phyloP scores from a whole-genome alignment of 2,888 invertebrate species.

The Sipha maydis region DNA sequence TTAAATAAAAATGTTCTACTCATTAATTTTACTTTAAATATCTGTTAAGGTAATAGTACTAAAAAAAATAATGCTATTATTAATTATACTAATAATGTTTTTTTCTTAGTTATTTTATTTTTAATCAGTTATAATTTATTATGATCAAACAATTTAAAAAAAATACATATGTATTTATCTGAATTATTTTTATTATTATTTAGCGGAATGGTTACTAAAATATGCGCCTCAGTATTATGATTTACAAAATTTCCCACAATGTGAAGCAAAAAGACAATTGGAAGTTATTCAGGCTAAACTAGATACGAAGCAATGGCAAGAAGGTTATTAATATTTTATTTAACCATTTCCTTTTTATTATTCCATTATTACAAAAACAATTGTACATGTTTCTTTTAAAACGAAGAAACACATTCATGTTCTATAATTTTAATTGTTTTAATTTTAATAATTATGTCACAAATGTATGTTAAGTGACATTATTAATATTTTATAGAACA shows the following conservation, averaged over 20 bases:
- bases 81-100: too few relatives aligned
- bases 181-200: slow-evolving; percentile 63
- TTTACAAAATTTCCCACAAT: slow-evolving; percentile 95
- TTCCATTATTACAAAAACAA: slow-evolving; percentile 16
- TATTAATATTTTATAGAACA: slow-evolving; percentile 40
- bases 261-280: slow-evolving; percentile 94
- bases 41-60: too few relatives aligned
- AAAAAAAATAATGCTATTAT: too few relatives aligned
- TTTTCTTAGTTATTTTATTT: too few relatives aligned
- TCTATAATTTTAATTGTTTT: neutral
- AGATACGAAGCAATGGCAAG: slow-evolving; percentile 88
- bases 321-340: slow-evolving; percentile 77
- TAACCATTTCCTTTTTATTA: neutral
- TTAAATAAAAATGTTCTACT: too few relatives aligned
- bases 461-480: neutral
- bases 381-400: slow-evolving; percentile 3
- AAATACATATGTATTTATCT: neutral
- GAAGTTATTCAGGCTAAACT: slow-evolving; percentile 87
- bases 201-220: slow-evolving; percentile 93
- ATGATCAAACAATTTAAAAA: too few relatives aligned
- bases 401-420: neutral
- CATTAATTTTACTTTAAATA: too few relatives aligned
- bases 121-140: too few relatives aligned
- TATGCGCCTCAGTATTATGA: slow-evolving; percentile 99
- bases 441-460: neutral